Percentiles rank a stretch among this genome's conserved stretches.
Conservation (phyloP, 2,113 vertebrate genomes). For the Bombycilla garrulus region DNA sequence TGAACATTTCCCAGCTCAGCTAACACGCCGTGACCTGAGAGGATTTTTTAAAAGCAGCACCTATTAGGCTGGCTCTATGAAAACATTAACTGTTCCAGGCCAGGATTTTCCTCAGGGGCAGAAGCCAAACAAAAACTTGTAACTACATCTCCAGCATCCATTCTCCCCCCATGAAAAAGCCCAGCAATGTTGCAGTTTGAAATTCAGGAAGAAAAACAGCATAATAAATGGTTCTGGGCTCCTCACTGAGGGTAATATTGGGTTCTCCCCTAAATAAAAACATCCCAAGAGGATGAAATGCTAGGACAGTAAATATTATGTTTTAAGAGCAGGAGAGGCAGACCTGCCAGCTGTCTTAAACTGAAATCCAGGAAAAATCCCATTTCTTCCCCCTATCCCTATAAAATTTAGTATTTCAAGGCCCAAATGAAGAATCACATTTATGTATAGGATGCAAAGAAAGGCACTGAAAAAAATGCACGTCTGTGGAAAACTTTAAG, state of each 20-base stretch:
- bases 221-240: background rate
- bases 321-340: background rate
- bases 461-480: background rate
- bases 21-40: background rate
- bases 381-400: background rate
- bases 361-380: background rate
- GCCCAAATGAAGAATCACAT: background rate
- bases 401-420: background rate
- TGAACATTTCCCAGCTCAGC: background rate
- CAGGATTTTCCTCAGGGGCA: background rate
- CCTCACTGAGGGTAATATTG: background rate
- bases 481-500: background rate
- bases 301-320: background rate
- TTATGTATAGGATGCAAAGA: background rate
- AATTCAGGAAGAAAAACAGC: constrained; percentile 11
- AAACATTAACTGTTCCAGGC: background rate
- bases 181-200: background rate
- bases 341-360: background rate
- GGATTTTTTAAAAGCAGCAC: background rate
- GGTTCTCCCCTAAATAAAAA: background rate
- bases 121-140: background rate
- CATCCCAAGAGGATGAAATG: background rate
- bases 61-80: background rate
- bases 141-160: background rate
- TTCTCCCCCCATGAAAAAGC: background rate